phyloP scores from a whole-genome alignment of 2,888 invertebrate species.

The Zeuzera pyrina region DNA sequence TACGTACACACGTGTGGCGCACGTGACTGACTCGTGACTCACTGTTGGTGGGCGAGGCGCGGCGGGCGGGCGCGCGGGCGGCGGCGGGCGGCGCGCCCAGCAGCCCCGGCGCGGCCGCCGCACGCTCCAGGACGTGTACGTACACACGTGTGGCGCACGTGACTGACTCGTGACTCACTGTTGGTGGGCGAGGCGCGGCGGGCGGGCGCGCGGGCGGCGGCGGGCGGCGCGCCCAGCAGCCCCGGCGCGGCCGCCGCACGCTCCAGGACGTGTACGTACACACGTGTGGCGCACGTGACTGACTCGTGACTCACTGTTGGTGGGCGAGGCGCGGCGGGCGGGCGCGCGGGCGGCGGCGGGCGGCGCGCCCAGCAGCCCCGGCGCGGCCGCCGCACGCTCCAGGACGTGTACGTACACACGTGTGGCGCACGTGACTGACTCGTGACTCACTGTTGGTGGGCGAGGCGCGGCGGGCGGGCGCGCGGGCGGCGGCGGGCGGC shows the following conservation, averaged over 20 bases:
- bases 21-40: not conserved
- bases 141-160: too few species aligned
- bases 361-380: too few species aligned
- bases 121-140: slow-evolving; percentile 83
- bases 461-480: too few species aligned
- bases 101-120: too few species aligned
- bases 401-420: too few species aligned
- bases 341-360: not conserved
- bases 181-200: too few species aligned
- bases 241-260: slow-evolving; percentile 85
- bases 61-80: slow-evolving; percentile 25
- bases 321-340: not conserved
- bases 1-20: slow-evolving; percentile 18
- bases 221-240: slow-evolving; percentile 86
- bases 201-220: too few species aligned
- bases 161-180: too few species aligned
- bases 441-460: too few species aligned
- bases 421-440: too few species aligned
- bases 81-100: slow-evolving; percentile 73
- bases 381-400: not conserved
- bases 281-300: not conserved
- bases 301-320: not conserved
- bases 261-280: slow-evolving; percentile 89
- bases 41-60: not conserved
- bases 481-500: too few species aligned